Conservation (phyloP, 2,113 vertebrate genomes). For the Xenus cinereus region DNA sequence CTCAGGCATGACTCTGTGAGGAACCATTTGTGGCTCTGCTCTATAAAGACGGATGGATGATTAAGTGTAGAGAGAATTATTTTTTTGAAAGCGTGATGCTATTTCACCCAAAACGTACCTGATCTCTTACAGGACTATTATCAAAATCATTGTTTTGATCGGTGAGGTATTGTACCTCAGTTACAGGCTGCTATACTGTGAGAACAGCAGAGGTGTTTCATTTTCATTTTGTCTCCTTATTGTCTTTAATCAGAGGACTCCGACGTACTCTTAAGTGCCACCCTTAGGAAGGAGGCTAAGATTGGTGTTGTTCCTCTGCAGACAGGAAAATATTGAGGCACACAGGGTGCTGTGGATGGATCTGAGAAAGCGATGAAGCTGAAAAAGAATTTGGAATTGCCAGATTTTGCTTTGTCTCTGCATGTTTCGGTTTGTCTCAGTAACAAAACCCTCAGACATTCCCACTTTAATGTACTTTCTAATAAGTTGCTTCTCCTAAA, state of each 20-base stretch:
- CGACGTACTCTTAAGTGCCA: background rate
- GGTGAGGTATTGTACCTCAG: background rate
- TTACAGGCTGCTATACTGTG: background rate
- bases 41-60: background rate
- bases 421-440: background rate
- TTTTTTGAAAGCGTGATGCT: background rate
- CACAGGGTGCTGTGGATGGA: background rate
- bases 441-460: background rate
- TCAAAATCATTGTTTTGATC: background rate
- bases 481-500: background rate
- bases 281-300: background rate
- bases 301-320: background rate
- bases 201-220: background rate
- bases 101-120: background rate
- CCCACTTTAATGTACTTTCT: background rate
- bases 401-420: background rate
- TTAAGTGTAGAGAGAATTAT: background rate
- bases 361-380: background rate
- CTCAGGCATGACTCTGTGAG: background rate
- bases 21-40: background rate
- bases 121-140: background rate
- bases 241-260: background rate
- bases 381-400: background rate
- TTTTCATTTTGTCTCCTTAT: background rate
- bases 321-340: background rate